phyloP scores from a whole-genome alignment of 2,888 invertebrate species.

The Tridacna crocea region DNA sequence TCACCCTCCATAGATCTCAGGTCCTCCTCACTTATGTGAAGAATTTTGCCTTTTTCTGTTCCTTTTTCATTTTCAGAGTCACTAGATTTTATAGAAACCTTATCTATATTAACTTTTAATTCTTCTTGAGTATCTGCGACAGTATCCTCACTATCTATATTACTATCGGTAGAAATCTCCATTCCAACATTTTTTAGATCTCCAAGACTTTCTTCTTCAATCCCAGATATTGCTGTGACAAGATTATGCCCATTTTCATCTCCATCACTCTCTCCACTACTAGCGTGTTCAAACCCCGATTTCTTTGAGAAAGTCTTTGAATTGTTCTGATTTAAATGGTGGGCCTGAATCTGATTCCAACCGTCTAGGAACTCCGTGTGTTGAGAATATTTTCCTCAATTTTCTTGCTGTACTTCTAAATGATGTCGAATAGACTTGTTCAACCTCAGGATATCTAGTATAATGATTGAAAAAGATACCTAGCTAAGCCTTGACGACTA shows the following conservation, averaged over 20 bases:
- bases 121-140: conserved; percentile 13
- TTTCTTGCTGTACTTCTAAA: no score
- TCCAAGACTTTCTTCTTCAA: conserved; percentile 24
- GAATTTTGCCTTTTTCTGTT: conserved; percentile 20
- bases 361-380: no score
- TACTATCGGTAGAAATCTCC: conserved; percentile 49
- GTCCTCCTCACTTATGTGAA: conserved; percentile 62
- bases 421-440: no score
- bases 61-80: conserved; percentile 12
- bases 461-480: no score
- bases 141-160: conserved; percentile 42
- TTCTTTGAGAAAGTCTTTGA: conserved; percentile 36
- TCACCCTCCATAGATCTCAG: conserved; percentile 15
- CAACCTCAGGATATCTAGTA: no score
- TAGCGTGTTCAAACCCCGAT: conserved; percentile 51
- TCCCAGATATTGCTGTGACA: conserved; percentile 38
- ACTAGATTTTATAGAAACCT: conserved; percentile 34
- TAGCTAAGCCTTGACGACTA: no score
- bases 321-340: no score
- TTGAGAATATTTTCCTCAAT: no score
- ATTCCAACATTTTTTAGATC: conserved; percentile 23
- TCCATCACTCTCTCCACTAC: conserved; percentile 66
- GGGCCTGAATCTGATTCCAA: no score
- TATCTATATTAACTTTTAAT: neutral
- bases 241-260: conserved; percentile 55